Percentiles rank a stretch among this genome's conserved stretches.
phyloP scores from a whole-genome alignment of 2,113 vertebrate genomes.

The Coptodon rendalli region DNA sequence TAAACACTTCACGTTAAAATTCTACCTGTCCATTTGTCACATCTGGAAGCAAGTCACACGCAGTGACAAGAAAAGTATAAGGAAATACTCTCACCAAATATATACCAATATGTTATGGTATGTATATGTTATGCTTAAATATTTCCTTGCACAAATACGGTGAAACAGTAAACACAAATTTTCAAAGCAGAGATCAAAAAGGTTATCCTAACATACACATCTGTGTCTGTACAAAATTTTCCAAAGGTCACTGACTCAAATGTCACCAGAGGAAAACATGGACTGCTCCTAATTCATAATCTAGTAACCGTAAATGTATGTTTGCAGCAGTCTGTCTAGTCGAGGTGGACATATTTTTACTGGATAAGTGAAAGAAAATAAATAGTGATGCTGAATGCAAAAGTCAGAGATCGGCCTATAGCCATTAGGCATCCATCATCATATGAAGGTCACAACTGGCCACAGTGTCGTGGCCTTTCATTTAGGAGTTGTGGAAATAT shows the following conservation, averaged over 20 bases:
- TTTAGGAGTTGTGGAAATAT: not conserved
- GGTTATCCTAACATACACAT: not conserved
- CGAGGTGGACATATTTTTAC: not conserved
- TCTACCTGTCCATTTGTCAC: accelerated
- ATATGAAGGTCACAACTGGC: not conserved
- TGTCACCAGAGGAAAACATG: not conserved
- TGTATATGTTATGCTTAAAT: not conserved
- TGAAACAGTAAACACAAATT: not conserved
- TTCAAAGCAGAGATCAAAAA: not conserved
- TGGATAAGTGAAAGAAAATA: not conserved
- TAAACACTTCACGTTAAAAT: not conserved
- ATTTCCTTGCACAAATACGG: not conserved
- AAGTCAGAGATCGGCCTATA: not conserved
- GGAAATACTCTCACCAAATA: not conserved
- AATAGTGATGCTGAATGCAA: not conserved
- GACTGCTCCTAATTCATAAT: not conserved
- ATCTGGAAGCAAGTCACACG: not conserved
- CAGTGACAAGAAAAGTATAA: not conserved
- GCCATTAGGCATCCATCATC: not conserved
- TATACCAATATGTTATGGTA: not conserved
- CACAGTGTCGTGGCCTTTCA: not conserved
- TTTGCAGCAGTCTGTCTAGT: not conserved
- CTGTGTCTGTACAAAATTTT: not conserved
- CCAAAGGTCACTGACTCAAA: not conserved
- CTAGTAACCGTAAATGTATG: not conserved